Evolutionary conservation across 2,888 invertebrate species (phyloP).

Genomic region (Aelia acuminata): DNA sequence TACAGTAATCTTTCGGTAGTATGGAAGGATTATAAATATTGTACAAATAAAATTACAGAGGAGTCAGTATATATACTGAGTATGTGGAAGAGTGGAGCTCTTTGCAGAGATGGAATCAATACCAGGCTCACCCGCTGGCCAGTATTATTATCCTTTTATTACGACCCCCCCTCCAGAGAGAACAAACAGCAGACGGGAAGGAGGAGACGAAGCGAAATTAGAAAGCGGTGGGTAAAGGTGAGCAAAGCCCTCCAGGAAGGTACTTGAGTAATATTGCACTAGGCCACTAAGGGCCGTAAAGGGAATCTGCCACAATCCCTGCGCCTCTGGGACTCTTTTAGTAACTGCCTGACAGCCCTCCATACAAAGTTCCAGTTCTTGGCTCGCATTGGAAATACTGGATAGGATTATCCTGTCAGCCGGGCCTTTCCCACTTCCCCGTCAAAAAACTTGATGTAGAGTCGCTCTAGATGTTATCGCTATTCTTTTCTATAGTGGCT

Average conservation of each 20-base stretch:
- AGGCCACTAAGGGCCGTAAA: slow-evolving; percentile 29
- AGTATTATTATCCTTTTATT: slow-evolving; percentile 39
- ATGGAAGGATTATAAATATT: too few species aligned
- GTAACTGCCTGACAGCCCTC: not conserved
- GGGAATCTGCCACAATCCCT: slow-evolving; percentile 29
- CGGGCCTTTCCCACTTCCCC: not conserved
- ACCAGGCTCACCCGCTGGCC: not conserved
- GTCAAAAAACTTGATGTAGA: not conserved
- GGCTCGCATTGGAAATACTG: slow-evolving; percentile 39
- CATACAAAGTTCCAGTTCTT: slow-evolving; percentile 15
- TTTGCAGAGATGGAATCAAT: not conserved
- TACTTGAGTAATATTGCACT: slow-evolving; percentile 35
- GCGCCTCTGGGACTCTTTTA: slow-evolving; percentile 36
- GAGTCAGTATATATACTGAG: too few species aligned
- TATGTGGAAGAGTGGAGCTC: not conserved
- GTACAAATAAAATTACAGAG: too few species aligned
- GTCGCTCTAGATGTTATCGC: too few species aligned
- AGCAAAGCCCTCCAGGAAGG: not conserved
- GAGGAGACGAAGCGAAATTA: slow-evolving; percentile 21
- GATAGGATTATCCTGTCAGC: not conserved
- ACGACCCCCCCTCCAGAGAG: not conserved
- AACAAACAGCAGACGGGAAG: not conserved
- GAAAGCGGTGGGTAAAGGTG: not conserved
- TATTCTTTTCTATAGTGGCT: too few species aligned
- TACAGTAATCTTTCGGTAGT: too few species aligned